Conservation (phyloP, 2,797 vertebrate species). For the Anabas testudineus region DNA sequence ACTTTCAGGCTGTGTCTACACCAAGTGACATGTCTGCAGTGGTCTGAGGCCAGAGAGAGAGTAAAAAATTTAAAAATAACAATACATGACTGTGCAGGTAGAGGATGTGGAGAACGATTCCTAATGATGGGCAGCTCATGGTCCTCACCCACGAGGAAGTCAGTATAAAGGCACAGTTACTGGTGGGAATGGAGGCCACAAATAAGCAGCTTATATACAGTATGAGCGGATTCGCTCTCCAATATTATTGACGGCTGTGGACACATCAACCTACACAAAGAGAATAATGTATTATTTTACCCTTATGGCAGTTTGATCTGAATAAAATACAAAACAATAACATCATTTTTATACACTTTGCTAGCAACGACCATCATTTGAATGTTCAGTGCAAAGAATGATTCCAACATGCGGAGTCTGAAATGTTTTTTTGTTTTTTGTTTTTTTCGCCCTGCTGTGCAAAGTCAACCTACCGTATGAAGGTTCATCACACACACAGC, state of each 20-base stretch:
- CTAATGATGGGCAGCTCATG: conserved; percentile 10
- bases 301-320: too few relatives aligned
- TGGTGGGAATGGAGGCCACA: background rate
- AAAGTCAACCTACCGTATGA: too few relatives aligned
- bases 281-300: too few relatives aligned
- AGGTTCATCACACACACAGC: too few relatives aligned
- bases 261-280: background rate
- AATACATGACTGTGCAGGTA: conserved; percentile 24
- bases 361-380: too few relatives aligned
- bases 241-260: background rate
- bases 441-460: too few relatives aligned
- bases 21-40: conserved; percentile 15
- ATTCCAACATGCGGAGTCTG: too few relatives aligned
- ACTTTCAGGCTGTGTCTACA: conserved; percentile 6
- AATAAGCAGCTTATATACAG: conserved; percentile 1
- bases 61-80: too few relatives aligned
- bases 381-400: background rate
- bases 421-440: too few relatives aligned
- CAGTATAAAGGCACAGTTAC: background rate
- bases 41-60: conserved; percentile 33
- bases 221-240: background rate
- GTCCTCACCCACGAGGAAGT: conserved; percentile 5
- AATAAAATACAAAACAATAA: too few relatives aligned
- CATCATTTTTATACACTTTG: too few relatives aligned
- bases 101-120: conserved; percentile 12